Conservation (phyloP, 2,113 vertebrate genomes). For the Larimichthys polyactis region DNA sequence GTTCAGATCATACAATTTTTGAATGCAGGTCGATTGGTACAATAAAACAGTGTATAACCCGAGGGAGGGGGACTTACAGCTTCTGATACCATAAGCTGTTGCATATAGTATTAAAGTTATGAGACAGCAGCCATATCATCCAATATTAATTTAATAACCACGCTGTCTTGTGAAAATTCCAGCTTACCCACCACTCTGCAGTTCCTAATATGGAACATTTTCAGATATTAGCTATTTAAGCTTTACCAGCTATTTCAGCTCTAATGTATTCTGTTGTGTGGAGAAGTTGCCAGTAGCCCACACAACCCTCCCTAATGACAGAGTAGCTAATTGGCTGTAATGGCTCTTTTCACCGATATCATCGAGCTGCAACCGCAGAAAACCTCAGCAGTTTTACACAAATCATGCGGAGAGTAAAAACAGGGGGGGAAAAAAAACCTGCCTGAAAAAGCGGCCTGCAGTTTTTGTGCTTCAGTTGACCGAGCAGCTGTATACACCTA, state of each 20-base stretch:
- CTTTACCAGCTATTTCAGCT: constrained; percentile 56
- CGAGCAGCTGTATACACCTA: neutral
- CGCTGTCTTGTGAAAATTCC: constrained; percentile 27
- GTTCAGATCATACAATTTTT: constrained; percentile 49
- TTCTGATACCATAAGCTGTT: constrained; percentile 58
- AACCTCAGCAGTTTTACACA: constrained; percentile 75
- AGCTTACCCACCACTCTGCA: constrained; percentile 14
- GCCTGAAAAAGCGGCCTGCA: constrained; percentile 11
- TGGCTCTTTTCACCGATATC: constrained; percentile 79
- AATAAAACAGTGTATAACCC: constrained; percentile 62
- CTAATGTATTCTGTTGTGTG: constrained; percentile 66
- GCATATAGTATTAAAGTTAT: constrained; percentile 62
- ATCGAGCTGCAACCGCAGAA: constrained; percentile 69
- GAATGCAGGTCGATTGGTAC: constrained; percentile 64
- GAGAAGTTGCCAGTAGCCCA: constrained; percentile 72
- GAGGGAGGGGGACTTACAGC: constrained; percentile 39
- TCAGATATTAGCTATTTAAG: constrained; percentile 57
- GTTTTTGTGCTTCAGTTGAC: constrained; percentile 11
- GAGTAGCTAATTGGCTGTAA: constrained; percentile 80
- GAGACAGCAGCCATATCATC: constrained; percentile 40
- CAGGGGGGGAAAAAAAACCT: constrained; percentile 1
- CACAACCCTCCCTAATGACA: constrained; percentile 80
- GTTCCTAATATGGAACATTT: constrained; percentile 58
- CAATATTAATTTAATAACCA: constrained; percentile 65
- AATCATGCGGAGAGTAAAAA: constrained; percentile 50